These are phyloP conservation scores for Drosophila cognata DNA, from an alignment of 2,888 invertebrate genomes.

Conservation along the genomic window DNA sequence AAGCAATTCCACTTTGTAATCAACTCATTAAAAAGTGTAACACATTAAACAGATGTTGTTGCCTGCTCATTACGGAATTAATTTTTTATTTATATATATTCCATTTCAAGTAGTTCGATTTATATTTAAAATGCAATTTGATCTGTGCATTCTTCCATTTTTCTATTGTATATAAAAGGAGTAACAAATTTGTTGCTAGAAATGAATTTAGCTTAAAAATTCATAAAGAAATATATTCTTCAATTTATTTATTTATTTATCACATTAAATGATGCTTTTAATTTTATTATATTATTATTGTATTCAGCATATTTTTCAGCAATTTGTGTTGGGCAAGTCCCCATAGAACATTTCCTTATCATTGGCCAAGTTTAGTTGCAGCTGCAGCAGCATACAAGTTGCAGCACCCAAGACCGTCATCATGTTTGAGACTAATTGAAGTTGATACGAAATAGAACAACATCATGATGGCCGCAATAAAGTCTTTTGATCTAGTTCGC, in stretches of 20 bases:
- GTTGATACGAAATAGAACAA: slow-evolving; percentile 46
- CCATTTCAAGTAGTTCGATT: not conserved
- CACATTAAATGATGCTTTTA: not conserved
- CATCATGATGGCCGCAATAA: slow-evolving; percentile 51
- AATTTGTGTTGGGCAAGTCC: not conserved
- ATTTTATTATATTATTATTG: not conserved
- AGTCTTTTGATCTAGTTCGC: slow-evolving; percentile 58
- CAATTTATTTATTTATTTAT: not conserved
- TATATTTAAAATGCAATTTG: not conserved
- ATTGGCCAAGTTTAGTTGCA: not conserved
- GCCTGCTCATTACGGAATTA: not conserved
- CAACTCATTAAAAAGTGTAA: slow-evolving; percentile 17
- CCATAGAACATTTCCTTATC: not conserved
- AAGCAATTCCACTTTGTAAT: slow-evolving; percentile 9
- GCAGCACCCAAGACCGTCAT: slow-evolving; percentile 39
- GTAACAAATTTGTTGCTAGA: not conserved
- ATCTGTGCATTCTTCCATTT: not conserved
- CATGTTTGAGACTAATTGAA: slow-evolving; percentile 51
- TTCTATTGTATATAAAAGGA: not conserved
- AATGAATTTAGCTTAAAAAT: not conserved
- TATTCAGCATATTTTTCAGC: not conserved
- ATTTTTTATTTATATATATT: not conserved
- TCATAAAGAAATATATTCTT: not conserved
- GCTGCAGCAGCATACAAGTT: slow-evolving; percentile 5
- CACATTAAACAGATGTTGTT: slow-evolving; percentile 19